A percentile compares a stretch with the other conserved stretches of the same genome.
phyloP scores from a whole-genome alignment of 2,888 invertebrate species.

The Schizotus pectinicornis region DNA sequence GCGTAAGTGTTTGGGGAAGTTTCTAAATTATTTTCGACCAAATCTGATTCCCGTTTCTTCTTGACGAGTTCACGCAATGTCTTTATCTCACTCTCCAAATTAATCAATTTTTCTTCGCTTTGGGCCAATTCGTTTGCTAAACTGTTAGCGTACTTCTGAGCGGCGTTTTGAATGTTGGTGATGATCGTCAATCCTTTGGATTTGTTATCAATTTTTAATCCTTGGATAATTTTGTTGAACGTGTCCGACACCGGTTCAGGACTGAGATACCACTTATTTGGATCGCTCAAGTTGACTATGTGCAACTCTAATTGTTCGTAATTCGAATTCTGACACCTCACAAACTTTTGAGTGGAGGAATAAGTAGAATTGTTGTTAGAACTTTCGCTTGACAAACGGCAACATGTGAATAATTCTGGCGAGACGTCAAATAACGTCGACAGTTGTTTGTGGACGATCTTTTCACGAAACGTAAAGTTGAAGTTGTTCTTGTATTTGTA shows the following conservation, averaged over 20 bases:
- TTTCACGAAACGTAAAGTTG: constrained; percentile 68
- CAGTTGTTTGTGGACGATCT: constrained; percentile 68
- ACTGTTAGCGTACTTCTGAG: constrained; percentile 50
- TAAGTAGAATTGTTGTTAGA: constrained; percentile 65
- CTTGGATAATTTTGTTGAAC: constrained; percentile 47
- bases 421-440: constrained; percentile 64
- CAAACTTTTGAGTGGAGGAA: constrained; percentile 67
- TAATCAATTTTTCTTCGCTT: constrained; percentile 50
- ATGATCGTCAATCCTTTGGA: constrained; percentile 45
- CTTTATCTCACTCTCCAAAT: constrained; percentile 52
- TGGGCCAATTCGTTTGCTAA: constrained; percentile 47
- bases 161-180: constrained; percentile 49
- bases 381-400: constrained; percentile 64
- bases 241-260: constrained; percentile 46
- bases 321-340: constrained; percentile 64
- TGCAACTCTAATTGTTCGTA: constrained; percentile 61
- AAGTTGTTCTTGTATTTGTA: constrained; percentile 67
- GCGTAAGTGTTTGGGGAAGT: too few relatives aligned
- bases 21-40: too few relatives aligned
- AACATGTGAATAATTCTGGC: constrained; percentile 67
- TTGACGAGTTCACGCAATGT: too few relatives aligned
- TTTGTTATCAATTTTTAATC: constrained; percentile 41
- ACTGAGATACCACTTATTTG: constrained; percentile 50
- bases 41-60: too few relatives aligned
- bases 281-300: constrained; percentile 61